Evolutionary conservation across 37 sponge, comb jelly and placozoan genomes (phyloP), one percentile per base, ranked within the genome.

Genomic region (Corticium candelabrum): DNA sequence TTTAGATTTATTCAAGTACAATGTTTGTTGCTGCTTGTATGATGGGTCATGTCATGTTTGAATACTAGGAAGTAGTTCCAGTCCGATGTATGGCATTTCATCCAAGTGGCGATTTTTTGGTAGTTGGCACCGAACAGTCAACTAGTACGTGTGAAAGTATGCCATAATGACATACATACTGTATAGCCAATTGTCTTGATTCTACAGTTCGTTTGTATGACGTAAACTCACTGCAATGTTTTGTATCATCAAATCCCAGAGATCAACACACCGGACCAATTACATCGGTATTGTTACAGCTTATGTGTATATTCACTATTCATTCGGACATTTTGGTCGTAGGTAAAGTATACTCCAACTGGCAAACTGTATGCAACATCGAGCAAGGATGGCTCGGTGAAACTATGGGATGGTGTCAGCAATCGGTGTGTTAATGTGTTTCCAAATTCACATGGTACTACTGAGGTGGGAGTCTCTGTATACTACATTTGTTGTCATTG

Each of bases 331-430:
- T 11, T 43, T 43, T 5, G 56, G 56, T 43, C 11, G 34, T 27
- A 90, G 88, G 82, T 94, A 3, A 74, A 85, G 74, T 94, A 91
- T 40, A 79, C 91, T 2, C 3, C 82, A 0, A 91, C 93, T 85
- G 92, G 85, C 3, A 81, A 88, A 27, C 76, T 97, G 83, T 97
- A 97, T 78, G 85, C 82, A 0, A 83, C 87, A 27, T 67, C 84
- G n/a, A 91, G 94, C 40, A 85, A 84, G 32, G 99, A 97, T 83
- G 99, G 99, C 0, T 67, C 86, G 30, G 82, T 97, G 32, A 97
- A 90, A 74, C 40, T 94, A 21, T 97, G 99, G 99, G 99, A 97
- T 85, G 94, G 94, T 36, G 88, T 97, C 57, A 93, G 94, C 74
- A 89, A 89, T 75, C 76, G 99, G 15, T 97, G 99, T 73, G 80